Percentiles rank a stretch among this genome's conserved stretches.
Conservation (phyloP, 2,797 vertebrate species). For the Oryzias sinensis region DNA sequence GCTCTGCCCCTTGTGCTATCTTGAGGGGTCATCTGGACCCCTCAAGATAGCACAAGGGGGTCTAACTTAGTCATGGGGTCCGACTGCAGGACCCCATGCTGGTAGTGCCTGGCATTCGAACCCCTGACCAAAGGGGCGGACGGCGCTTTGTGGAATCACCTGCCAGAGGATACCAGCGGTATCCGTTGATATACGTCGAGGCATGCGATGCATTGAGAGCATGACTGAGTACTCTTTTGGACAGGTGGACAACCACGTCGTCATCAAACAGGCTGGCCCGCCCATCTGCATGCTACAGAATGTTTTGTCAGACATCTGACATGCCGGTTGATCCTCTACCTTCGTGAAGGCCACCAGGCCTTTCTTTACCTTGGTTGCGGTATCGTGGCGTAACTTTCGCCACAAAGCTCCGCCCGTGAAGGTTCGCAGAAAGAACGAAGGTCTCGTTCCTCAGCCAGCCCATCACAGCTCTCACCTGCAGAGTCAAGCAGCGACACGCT, state of each 20-base stretch:
- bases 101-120: too few relatives aligned
- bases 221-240: conserved; percentile 87
- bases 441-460: conserved; percentile 85
- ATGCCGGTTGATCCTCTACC: too few relatives aligned
- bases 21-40: too few relatives aligned
- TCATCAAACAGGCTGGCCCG: conserved; percentile 83
- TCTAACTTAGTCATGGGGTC: too few relatives aligned
- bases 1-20: too few relatives aligned
- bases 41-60: too few relatives aligned
- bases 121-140: too few relatives aligned
- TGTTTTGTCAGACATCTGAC: too few relatives aligned
- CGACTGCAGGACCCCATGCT: too few relatives aligned
- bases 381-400: conserved; percentile 94
- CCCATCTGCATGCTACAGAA: conserved; percentile 54
- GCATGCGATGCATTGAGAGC: conserved; percentile 81
- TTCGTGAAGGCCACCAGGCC: too few relatives aligned
- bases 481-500: not conserved
- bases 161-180: conserved; percentile 85
- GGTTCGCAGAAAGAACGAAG: conserved; percentile 93
- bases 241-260: conserved; percentile 90
- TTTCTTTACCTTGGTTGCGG: conserved; percentile 78
- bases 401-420: conserved; percentile 93
- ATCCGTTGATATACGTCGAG: too few relatives aligned
- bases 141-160: conserved; percentile 62
- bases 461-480: conserved; percentile 84